These are phyloP conservation scores for Sandelia bainsii DNA, from an alignment of 2,797 vertebrate genomes.

Conservation along the genomic window DNA sequence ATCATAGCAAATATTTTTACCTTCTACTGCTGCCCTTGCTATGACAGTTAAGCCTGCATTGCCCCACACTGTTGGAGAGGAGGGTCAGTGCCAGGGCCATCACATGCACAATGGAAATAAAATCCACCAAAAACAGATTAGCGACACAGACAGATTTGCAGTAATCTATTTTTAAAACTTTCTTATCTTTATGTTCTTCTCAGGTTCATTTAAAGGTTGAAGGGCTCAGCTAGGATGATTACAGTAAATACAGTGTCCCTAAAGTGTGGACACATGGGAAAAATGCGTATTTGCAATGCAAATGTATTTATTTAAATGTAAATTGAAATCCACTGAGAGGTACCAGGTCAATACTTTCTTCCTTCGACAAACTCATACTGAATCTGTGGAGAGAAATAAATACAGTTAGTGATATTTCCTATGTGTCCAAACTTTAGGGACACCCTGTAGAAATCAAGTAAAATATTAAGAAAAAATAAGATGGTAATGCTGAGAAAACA, in stretches of 20 bases:
- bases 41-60: not conserved
- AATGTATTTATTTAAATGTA: too few species aligned
- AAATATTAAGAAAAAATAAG: not conserved
- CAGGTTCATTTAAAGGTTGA: not conserved
- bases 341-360: too few species aligned
- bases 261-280: too few species aligned
- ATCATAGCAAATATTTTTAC: constrained; percentile 4
- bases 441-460: not conserved
- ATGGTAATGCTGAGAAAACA: not conserved
- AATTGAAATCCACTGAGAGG: too few species aligned
- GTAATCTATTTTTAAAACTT: too few species aligned
- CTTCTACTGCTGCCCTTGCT: not conserved
- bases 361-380: too few species aligned
- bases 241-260: not conserved
- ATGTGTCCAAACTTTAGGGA: too few species aligned
- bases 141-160: too few species aligned
- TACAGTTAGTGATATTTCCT: too few species aligned
- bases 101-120: not conserved
- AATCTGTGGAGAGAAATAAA: too few species aligned
- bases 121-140: not conserved
- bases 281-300: too few species aligned
- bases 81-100: not conserved
- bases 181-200: too few species aligned
- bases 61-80: not conserved
- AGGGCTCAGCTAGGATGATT: not conserved